These are phyloP conservation scores for Menidia menidia DNA, from an alignment of 2,797 vertebrate species.

Conservation along the genomic window DNA sequence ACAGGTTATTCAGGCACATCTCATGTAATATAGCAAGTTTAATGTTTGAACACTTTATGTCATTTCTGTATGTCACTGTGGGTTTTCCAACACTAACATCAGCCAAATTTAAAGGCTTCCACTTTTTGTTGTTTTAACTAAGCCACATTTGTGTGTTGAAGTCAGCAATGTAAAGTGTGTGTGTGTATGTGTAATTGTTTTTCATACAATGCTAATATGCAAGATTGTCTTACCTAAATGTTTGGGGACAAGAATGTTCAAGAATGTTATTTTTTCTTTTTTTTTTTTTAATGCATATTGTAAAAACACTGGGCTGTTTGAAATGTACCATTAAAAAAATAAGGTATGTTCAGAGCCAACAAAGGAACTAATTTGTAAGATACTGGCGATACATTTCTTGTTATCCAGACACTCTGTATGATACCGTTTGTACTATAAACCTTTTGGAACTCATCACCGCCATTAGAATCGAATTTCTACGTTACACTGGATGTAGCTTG, in stretches of 20 bases:
- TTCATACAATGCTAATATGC: slow-evolving; percentile 51
- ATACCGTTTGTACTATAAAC: slow-evolving; percentile 30
- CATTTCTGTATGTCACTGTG: slow-evolving; percentile 44
- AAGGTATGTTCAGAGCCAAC: slow-evolving; percentile 55
- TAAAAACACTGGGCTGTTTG: slow-evolving; percentile 7
- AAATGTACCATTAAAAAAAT: slow-evolving; percentile 32
- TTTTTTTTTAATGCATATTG: not conserved
- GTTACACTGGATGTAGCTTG: slow-evolving; percentile 57
- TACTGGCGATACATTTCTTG: slow-evolving; percentile 30
- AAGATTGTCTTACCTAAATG: slow-evolving; percentile 55
- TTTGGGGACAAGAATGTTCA: slow-evolving; percentile 49
- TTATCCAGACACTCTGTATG: slow-evolving; percentile 22
- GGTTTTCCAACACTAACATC: slow-evolving; percentile 31
- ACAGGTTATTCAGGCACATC: slow-evolving; percentile 2
- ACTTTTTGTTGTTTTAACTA: slow-evolving; percentile 10
- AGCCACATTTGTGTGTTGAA: slow-evolving; percentile 31
- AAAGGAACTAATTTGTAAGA: slow-evolving; percentile 26
- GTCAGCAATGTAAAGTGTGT: slow-evolving; percentile 31
- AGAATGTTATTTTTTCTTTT: not conserved
- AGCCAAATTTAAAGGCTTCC: slow-evolving; percentile 28
- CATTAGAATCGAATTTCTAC: slow-evolving; percentile 45
- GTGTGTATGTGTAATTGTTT: slow-evolving; percentile 8
- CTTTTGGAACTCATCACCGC: slow-evolving; percentile 32
- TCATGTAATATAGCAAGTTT: slow-evolving; percentile 20
- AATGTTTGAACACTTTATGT: slow-evolving; percentile 28